A percentile compares a stretch with the other conserved stretches of the same genome.
Conservation (phyloP, 2,797 vertebrate genomes). For the Ciconia nigra region DNA sequence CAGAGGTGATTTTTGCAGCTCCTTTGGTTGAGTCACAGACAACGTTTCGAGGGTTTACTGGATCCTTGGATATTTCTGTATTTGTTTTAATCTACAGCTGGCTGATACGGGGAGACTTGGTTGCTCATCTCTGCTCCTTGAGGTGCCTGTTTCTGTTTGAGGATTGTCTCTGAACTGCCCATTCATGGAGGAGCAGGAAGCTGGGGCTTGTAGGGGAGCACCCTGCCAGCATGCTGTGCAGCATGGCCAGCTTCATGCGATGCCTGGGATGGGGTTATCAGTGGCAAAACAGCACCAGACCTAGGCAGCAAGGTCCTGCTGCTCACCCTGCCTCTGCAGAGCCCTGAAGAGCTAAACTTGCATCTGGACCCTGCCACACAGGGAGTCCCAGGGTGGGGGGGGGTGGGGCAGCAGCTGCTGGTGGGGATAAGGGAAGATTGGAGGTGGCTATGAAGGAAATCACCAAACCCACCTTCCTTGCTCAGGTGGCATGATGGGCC, state of each 20-base stretch:
- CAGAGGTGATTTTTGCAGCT: not conserved
- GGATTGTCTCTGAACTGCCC: not conserved
- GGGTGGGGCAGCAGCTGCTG: not conserved
- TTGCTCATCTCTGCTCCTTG: not conserved
- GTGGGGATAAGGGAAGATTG: no score
- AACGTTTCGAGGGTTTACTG: not conserved
- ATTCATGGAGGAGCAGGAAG: not conserved
- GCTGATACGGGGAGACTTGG: not conserved
- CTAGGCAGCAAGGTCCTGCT: not conserved
- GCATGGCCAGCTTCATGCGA: fast-evolving
- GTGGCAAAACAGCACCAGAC: not conserved
- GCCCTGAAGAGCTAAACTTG: not conserved
- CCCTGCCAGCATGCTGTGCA: not conserved
- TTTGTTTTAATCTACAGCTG: not conserved
- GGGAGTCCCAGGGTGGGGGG: no score
- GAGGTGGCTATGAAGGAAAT: not conserved
- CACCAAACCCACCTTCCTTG: not conserved
- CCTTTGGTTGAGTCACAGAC: not conserved
- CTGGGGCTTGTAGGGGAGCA: fast-evolving
- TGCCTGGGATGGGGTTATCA: not conserved
- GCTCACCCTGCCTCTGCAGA: not conserved
- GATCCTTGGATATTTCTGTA: not conserved
- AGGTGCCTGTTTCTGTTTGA: not conserved
- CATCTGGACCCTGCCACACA: not conserved
- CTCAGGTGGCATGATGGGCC: fast-evolving